Conservation (phyloP, 2,888 invertebrate species). For the Acronicta aceris region DNA sequence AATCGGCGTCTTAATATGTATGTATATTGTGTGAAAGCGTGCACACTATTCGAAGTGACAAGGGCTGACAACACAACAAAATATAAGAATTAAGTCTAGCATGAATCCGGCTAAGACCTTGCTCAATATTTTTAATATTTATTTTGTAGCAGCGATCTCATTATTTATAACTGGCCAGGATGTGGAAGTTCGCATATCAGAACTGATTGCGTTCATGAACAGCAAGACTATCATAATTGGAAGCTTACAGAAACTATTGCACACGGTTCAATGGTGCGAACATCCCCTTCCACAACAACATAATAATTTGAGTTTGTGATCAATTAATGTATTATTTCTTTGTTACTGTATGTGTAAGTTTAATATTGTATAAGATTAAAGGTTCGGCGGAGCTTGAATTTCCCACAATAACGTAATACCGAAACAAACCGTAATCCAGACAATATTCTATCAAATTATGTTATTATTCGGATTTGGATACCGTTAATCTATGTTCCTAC, state of each 20-base stretch:
- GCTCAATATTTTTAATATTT: background rate
- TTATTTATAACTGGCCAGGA: conserved; percentile 9
- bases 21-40: too few species aligned
- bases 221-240: conserved; percentile 53
- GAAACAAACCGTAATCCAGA: too few species aligned
- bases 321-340: conserved; percentile 34
- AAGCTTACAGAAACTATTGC: conserved; percentile 55
- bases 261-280: conserved; percentile 50
- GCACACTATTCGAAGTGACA: too few species aligned
- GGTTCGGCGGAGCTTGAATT: too few species aligned
- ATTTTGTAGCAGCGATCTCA: background rate
- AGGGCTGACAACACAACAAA: too few species aligned
- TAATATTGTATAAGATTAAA: too few species aligned
- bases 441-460: too few species aligned
- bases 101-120: background rate
- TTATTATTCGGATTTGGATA: too few species aligned
- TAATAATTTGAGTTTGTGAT: conserved; percentile 20
- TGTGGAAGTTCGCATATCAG: conserved; percentile 32
- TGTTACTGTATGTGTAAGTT: conserved; percentile 3
- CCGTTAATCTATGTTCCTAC: too few species aligned
- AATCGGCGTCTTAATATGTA: too few species aligned
- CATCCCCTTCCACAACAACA: conserved; percentile 46
- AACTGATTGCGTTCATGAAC: conserved; percentile 19
- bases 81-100: too few species aligned
- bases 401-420: too few species aligned